These are phyloP conservation scores for Anolis apletophallus DNA, from an alignment of 2,797 vertebrate species.

Conservation along the genomic window DNA sequence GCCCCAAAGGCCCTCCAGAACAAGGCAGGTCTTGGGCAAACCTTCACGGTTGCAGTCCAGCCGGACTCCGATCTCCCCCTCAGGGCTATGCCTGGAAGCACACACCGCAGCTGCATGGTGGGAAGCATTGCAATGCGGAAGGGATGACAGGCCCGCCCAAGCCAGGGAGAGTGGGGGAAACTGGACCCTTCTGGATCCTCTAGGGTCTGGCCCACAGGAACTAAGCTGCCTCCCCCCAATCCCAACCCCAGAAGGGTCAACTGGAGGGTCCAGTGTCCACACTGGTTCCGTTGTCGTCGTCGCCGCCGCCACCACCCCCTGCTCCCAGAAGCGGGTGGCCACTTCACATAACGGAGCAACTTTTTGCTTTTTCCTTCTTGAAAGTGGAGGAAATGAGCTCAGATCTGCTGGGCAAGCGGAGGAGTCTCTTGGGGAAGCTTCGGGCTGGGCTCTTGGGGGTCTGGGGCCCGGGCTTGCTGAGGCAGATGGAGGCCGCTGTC, in stretches of 20 bases:
- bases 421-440: constrained; percentile 91
- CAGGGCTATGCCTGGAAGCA: constrained; percentile 11
- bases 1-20: constrained; percentile 7
- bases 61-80: background rate
- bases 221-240: background rate
- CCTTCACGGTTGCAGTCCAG: constrained; percentile 2
- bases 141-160: constrained; percentile 15
- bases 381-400: constrained; percentile 92
- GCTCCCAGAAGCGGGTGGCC: background rate
- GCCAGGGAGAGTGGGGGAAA: constrained; percentile 8
- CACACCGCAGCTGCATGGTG: constrained; percentile 17
- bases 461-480: constrained; percentile 82
- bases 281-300: background rate
- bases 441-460: constrained; percentile 83
- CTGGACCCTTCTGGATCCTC: constrained; percentile 3
- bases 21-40: constrained; percentile 1
- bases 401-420: constrained; percentile 89
- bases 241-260: constrained; percentile 15
- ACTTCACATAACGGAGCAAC: constrained; percentile 93
- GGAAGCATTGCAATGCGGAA: constrained; percentile 35
- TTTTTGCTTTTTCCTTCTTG: constrained; percentile 93
- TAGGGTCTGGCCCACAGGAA: constrained; percentile 11
- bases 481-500: constrained; percentile 85
- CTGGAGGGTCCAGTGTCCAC: background rate
- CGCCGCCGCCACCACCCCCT: constrained; percentile 3